Evolutionary conservation across 2,797 vertebrate genomes (phyloP), one percentile per base, ranked within the genome.

Genomic region (Helicolenus hilgendorfi): DNA sequence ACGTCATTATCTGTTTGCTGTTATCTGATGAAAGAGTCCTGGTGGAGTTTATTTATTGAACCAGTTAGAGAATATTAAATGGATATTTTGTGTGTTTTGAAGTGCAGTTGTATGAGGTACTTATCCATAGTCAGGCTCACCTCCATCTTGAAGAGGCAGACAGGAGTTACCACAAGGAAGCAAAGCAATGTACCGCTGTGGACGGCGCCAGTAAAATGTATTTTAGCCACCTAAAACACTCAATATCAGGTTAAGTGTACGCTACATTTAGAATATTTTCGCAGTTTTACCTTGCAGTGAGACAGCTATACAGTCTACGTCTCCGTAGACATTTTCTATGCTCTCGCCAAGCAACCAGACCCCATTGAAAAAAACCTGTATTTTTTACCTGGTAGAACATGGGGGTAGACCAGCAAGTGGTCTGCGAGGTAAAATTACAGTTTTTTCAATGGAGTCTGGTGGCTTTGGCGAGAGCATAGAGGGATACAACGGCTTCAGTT

Each of bases 1-100:
- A 64, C 9, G 2, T 83, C 49, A 67, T 85, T 79, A 69, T 85
- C 59, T 85, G 79, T 92, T 89, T 89, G 73, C 79, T 89, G 79
- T 78, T 77, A 74, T 89, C 35, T 26, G 72, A 85, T 64, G 22
- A 70, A 60, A 89, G 65, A 56, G 38, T 72, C 36, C 81, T 27
- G 35, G n/a, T 81, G 71, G 20, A 83, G 64, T 77, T 77, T 65
- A 41, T 83, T 77, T 74, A 59, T 90, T 2, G 3, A 85, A 29
- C 18, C 73, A 67, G 36, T 71, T n/a, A 55, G 1, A 77, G 3
- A 53, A 53, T 53, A 53, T n/a, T 53, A n/a, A n/a, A 53, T 20
- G 18, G 45, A 53, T 53, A 20, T 20, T 53, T 53, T n/a, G 45
- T 7, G 18, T 53, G 45, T 53, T 53, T 53, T 53, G 18, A 53